These are phyloP conservation scores for Quadroppia sp. DNA, from an alignment of 2,888 invertebrate genomes.

Conservation along the genomic window DNA sequence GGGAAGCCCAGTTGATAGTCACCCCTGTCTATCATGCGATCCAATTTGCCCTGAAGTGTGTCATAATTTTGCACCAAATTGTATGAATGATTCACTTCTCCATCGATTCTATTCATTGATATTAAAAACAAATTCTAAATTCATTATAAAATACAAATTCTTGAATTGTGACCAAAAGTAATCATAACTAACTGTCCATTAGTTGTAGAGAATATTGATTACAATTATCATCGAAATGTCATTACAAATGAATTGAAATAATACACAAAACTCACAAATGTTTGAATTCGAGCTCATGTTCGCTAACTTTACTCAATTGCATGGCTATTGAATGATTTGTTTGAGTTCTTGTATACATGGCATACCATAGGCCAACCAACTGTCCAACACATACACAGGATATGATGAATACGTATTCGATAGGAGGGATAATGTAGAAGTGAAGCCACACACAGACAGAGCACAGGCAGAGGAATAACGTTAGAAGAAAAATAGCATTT, in stretches of 20 bases:
- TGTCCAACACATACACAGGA: not conserved
- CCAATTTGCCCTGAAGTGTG: slow-evolving; percentile 19
- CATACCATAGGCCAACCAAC: slow-evolving; percentile 26
- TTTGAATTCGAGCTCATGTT: slow-evolving; percentile 14
- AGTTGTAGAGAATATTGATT: too few species aligned
- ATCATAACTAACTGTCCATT: too few species aligned
- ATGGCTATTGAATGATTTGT: not conserved
- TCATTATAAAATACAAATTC: too few species aligned
- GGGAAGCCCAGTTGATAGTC: slow-evolving; percentile 22
- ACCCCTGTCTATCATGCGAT: not conserved
- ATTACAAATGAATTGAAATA: not conserved
- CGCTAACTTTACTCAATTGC: slow-evolving; percentile 4
- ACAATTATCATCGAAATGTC: too few species aligned
- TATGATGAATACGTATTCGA: too few species aligned
- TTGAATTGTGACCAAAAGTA: not conserved
- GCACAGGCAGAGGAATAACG: not conserved
- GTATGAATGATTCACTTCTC: slow-evolving; percentile 1
- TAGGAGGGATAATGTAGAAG: not conserved
- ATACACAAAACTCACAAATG: slow-evolving; percentile 6
- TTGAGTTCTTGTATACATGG: slow-evolving; percentile 4
- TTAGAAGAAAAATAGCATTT: too few species aligned
- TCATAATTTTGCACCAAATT: slow-evolving; percentile 25
- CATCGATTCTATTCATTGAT: too few species aligned
- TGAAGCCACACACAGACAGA: not conserved
- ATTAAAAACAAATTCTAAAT: too few species aligned